Evolutionary conservation across 2,888 invertebrate species (phyloP).

Genomic region (Trimorus sp.): DNA sequence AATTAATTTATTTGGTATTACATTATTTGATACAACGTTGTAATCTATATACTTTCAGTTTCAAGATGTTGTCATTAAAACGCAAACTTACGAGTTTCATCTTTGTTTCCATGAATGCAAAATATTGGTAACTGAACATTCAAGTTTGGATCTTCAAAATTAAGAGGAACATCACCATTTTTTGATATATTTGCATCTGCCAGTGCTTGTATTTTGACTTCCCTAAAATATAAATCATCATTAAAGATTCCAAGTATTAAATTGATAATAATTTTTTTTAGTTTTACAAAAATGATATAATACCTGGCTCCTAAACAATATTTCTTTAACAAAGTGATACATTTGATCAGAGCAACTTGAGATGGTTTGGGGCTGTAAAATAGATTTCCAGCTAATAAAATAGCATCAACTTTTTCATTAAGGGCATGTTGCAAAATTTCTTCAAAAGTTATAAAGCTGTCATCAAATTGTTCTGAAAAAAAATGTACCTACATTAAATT

Average conservation of each 20-base stretch:
- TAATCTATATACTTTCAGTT: too few species aligned
- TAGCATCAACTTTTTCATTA: constrained; percentile 38
- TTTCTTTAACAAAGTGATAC: constrained; percentile 43
- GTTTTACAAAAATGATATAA: neutral
- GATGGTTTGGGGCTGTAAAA: constrained; percentile 50
- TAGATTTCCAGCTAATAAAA: constrained; percentile 55
- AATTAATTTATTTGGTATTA: neutral
- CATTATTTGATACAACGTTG: neutral
- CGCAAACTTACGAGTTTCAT: constrained; percentile 40
- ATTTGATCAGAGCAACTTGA: constrained; percentile 41
- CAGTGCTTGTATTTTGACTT: constrained; percentile 37
- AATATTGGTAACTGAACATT: constrained; percentile 45
- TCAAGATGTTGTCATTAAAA: too few species aligned
- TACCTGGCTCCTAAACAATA: constrained; percentile 51
- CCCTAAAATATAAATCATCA: constrained; percentile 19
- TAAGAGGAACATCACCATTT: constrained; percentile 1
- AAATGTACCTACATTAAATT: constrained; percentile 1
- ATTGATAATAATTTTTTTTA: constrained; percentile 4
- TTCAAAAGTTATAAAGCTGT: constrained; percentile 56
- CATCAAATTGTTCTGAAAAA: constrained; percentile 49
- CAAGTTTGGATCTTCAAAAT: constrained; percentile 50
- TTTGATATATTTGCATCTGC: constrained; percentile 13
- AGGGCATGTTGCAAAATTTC: constrained; percentile 49
- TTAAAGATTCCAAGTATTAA: neutral
- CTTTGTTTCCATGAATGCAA: constrained; percentile 48